Evolutionary conservation across 2,113 vertebrate species (phyloP), one percentile per base, ranked within the genome.

Genomic region (Xiphias gladius): DNA sequence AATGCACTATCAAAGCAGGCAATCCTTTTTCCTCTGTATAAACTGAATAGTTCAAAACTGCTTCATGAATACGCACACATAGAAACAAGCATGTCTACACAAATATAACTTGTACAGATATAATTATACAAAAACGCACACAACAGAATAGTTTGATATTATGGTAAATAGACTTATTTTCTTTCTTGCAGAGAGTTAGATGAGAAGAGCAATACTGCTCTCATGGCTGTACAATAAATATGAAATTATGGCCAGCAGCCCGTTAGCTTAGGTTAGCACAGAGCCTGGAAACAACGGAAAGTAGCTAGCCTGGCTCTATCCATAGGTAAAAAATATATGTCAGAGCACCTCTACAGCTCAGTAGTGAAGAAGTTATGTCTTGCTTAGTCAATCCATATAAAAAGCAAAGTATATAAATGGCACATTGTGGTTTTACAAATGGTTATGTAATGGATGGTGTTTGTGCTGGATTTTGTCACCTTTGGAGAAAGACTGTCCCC

Each of bases 1-100:
- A 86, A 90, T 88, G 79, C 24, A 41, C 68, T 50, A 75, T 88
- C 83, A 80, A 74, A 48, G 39, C 63, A 61, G 72, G 43, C 73
- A 55, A 76, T 76, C 22, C 24, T 76, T 65, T 41, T 32, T 57
- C 69, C 58, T 80, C 50, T 70, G 5, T 63, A 39, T 86, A 73
- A 81, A 81, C 59, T 7, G 62, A 80, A 5, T 39, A 59, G 52
- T 64, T 79, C 28, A 59, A 73, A 61, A 63, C 7, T 16, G 41
- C 28, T 55, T 50, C 11, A 64, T 37, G 39, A 68, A 64, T 22
- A 22, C 9, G 24, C 30, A 52, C 13, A 10, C 24, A 54, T 5
- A 26, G 17, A 54, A 54, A 57, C 39, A 52, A 24, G 5, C 12
- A 43, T 43, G 9, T 26, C 48, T 7, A 63, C 24, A 22, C 19